Base-by-base conservation (phyloP, 2,888 invertebrate species). In the Apocheima hispidaria region DNA sequence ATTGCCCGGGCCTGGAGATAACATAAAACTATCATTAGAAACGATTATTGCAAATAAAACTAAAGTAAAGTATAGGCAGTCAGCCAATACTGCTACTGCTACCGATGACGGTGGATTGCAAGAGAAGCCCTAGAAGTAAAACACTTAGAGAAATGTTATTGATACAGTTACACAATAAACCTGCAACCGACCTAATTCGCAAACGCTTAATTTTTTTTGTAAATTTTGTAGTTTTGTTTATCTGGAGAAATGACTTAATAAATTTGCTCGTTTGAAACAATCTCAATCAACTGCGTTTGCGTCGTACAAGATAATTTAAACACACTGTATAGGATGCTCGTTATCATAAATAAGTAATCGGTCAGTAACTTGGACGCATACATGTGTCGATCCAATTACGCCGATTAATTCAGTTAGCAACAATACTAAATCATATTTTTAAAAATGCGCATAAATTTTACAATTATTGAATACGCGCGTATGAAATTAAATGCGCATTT, bases 1-100 rank as follows among this genome's bases (percentile, higher is more conserved):
- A 83, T 79, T 90, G 90, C 82, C 91, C 91, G 88, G 91, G 85
- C 90, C 91, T 92, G 79, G 10, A 52, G 52, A 70, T 72, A 78
- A 79, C 2, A 23, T 23, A 50, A 48, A 57, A 61, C 26, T 5
- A 9, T 46, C 1, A 9, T 60, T 43, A 38, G 21, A 21, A 14
- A 48, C 2, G 4, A 2, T 9, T 20, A 20, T 14, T 18, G 3
- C 16, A 7, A 1, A 35, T 2, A 35, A 4, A 2, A 14, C 3
- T 1, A 4, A 35, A 6, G 2, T 35, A 4, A n/a, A n/a, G 33
- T 12, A 3, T 5, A 23, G 28, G 28, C 28, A 2, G 23, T 5
- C 23, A 2, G 26, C n/a, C n/a, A n/a, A n/a, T n/a, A n/a, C n/a
- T n/a, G n/a, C n/a, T n/a, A n/a, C n/a, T n/a, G n/a, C n/a, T n/a